Evolutionary conservation across 2,888 invertebrate genomes (phyloP).

Genomic region (Punctoribates punctum): DNA sequence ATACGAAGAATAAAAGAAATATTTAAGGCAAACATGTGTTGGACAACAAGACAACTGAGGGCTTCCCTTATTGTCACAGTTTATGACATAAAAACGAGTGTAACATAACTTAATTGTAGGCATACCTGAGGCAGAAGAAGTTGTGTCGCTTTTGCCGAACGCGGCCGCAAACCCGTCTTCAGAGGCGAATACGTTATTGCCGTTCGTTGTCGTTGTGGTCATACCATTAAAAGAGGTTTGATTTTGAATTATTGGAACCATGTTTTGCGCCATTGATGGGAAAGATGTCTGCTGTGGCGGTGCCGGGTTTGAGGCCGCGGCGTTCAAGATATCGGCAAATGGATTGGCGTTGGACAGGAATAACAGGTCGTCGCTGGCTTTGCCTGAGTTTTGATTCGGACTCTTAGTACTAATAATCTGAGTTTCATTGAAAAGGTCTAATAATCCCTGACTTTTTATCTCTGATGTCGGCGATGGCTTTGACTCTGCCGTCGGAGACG

Average conservation of each 20-base stretch:
- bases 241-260: constrained; percentile 14
- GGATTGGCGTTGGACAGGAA: constrained; percentile 62
- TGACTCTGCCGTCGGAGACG: constrained; percentile 30
- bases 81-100: too few relatives aligned
- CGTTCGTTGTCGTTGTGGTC: constrained; percentile 60
- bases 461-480: not conserved
- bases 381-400: constrained; percentile 53
- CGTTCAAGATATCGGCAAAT: constrained; percentile 62
- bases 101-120: not conserved
- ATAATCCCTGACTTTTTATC: constrained; percentile 11
- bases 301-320: constrained; percentile 50
- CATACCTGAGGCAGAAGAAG: constrained; percentile 22
- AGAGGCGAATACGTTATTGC: constrained; percentile 49
- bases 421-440: constrained; percentile 12
- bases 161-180: constrained; percentile 41
- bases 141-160: constrained; percentile 29
- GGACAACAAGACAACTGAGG: not conserved
- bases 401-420: not conserved
- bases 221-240: not conserved
- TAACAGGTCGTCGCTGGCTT: constrained; percentile 78
- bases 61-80: too few relatives aligned
- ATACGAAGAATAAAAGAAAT: constrained; percentile 6
- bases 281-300: constrained; percentile 46
- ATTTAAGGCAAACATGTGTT: not conserved
- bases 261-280: constrained; percentile 57